phyloP scores from a whole-genome alignment of 2,888 invertebrate species.

The Mallateleia sp. region DNA sequence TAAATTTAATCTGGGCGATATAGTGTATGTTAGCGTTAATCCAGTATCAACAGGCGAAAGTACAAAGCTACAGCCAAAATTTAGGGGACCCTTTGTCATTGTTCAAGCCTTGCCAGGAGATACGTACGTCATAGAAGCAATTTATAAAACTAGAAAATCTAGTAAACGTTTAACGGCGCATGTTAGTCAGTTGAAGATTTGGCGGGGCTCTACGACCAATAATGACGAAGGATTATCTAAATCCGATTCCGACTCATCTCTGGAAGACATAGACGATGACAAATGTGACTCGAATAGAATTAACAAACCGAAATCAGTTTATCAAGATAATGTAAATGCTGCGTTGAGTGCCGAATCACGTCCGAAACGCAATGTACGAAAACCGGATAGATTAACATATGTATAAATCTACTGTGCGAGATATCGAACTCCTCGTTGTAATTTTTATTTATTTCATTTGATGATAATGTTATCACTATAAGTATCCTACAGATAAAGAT shows the following conservation, averaged over 20 bases:
- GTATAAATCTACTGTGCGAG: too few species aligned
- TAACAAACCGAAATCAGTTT: too few species aligned
- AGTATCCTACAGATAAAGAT: too few species aligned
- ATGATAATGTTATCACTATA: too few species aligned
- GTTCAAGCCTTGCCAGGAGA: slow-evolving; percentile 9
- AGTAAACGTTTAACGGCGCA: slow-evolving; percentile 15
- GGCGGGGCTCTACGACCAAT: not conserved
- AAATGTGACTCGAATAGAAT: too few species aligned
- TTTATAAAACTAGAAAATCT: not conserved
- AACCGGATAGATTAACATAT: too few species aligned
- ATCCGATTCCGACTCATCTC: not conserved
- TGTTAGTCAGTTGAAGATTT: slow-evolving; percentile 31
- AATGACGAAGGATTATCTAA: too few species aligned
- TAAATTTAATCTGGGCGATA: not conserved
- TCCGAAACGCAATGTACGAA: too few species aligned
- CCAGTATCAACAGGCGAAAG: slow-evolving; percentile 41
- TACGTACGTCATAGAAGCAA: slow-evolving; percentile 13
- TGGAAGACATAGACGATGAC: not conserved
- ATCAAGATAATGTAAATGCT: too few species aligned
- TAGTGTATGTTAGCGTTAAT: slow-evolving; percentile 30
- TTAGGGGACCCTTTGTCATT: slow-evolving; percentile 30
- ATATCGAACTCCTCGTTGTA: too few species aligned
- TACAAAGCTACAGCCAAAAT: slow-evolving; percentile 28
- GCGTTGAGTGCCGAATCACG: too few species aligned
- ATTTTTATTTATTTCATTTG: too few species aligned